Evolutionary conservation across 2,113 vertebrate genomes (phyloP).

Genomic region (Emydura subglobosa): DNA sequence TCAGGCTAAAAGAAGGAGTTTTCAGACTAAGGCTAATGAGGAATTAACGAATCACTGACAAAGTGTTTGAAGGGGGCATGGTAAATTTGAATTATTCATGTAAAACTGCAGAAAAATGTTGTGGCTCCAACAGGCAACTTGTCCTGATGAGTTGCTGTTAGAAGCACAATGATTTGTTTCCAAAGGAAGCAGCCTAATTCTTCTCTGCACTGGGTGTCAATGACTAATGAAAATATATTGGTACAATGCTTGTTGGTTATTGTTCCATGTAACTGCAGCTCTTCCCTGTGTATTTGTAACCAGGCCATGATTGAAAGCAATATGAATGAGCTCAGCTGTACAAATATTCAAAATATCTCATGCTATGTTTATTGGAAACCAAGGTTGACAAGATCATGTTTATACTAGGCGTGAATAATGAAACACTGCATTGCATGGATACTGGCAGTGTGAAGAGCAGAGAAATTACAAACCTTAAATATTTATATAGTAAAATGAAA

Average conservation of each 20-base stretch:
- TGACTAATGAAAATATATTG: slow-evolving; percentile 80
- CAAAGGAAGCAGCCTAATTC: slow-evolving; percentile 61
- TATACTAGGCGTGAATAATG: slow-evolving; percentile 72
- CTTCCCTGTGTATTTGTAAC: slow-evolving; percentile 77
- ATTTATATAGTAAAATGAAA: slow-evolving; percentile 81
- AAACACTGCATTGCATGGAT: slow-evolving; percentile 71
- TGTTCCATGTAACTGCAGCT: slow-evolving; percentile 73
- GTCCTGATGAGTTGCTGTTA: slow-evolving; percentile 19
- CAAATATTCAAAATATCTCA: slow-evolving; percentile 81
- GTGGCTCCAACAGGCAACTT: slow-evolving; percentile 6
- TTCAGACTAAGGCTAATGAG: slow-evolving; percentile 38
- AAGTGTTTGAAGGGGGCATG: slow-evolving; percentile 48
- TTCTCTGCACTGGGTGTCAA: slow-evolving; percentile 73
- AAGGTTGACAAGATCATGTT: slow-evolving; percentile 82
- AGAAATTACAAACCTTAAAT: slow-evolving; percentile 82
- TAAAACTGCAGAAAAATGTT: slow-evolving; percentile 37
- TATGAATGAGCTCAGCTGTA: slow-evolving; percentile 72
- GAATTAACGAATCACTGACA: slow-evolving; percentile 59
- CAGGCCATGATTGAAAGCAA: slow-evolving; percentile 76
- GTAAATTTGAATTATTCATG: slow-evolving; percentile 47
- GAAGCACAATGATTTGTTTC: slow-evolving; percentile 46
- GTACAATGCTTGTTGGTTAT: slow-evolving; percentile 64
- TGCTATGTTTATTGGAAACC: slow-evolving; percentile 78
- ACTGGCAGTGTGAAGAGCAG: slow-evolving; percentile 72
- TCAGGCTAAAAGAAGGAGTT: background rate